Evolutionary conservation across 92 coral and sea anemone genomes (phyloP), one percentile per base, ranked within the genome.

Genomic region (Parazoanthus swiftii): DNA sequence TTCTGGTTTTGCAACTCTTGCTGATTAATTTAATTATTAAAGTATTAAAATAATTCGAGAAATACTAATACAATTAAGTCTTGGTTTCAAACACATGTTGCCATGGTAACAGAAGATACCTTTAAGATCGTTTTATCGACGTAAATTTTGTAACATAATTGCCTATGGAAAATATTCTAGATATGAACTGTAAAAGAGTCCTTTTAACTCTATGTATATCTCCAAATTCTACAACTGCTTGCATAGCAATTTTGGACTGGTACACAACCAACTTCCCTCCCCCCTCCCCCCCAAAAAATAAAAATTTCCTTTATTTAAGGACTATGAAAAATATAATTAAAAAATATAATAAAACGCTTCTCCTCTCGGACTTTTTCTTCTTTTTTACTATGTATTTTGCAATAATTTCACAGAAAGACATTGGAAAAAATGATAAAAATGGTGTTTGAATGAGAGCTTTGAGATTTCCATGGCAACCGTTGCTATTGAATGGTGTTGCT

Each of bases 1-100:
- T n/a, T n/a, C n/a, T n/a, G n/a, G n/a, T n/a, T 51, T 79, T 79
- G 82, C 85, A 81, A 81, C 44, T 58, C 63, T 81, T 81, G 73
- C 72, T 37, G 74, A 65, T 29, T 37, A 33, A 1, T 81, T 81
- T 18, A 56, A 33, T 81, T 37, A 63, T 79, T 21, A 50, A 46
- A 78, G 6, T 78, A 48, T 46, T 78, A 78, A 46, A 42, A 77
- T 77, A 23, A 77, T 77, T 77, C 58, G 81, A 80, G n/a, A 80
- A 54, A 80, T 54, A 80, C n/a, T 80, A 51, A 51, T 51, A 46
- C 33, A 9, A n/a, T 51, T 51, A 80, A n/a, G 65, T 80, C 43
- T 80, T 54, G 65, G 9, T 58, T 2, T 29, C 26, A 80, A 80
- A 29, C 50, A 58, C 48, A 13, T 80, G 85, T 80, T 80, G 8